A percentile compares a stretch with the other conserved stretches of the same genome.
phyloP scores from a whole-genome alignment of 2,113 vertebrate species.

The Lutjanus erythropterus region DNA sequence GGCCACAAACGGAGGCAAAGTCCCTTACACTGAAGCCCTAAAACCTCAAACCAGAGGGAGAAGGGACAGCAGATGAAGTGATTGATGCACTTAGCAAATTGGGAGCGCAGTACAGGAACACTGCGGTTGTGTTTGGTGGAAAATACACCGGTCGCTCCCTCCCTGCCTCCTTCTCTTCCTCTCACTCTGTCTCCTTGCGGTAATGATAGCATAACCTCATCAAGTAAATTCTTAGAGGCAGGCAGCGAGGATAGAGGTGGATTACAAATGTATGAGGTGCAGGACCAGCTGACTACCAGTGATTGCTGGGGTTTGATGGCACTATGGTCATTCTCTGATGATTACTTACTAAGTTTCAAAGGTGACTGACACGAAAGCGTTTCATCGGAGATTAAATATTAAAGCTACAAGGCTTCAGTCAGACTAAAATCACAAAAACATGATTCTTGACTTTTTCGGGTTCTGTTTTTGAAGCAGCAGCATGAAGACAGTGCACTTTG shows the following conservation, averaged over 20 bases:
- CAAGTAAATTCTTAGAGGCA: conserved; percentile 7
- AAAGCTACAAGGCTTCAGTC: conserved; percentile 10
- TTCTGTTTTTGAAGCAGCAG: neutral
- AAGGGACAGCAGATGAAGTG: conserved; percentile 42
- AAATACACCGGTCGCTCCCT: neutral
- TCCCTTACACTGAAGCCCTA: neutral
- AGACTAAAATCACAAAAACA: neutral
- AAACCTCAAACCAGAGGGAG: neutral
- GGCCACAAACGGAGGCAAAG: conserved; percentile 24
- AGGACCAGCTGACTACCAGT: neutral
- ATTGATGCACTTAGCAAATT: conserved; percentile 69
- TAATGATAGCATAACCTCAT: conserved; percentile 49
- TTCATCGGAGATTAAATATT: conserved; percentile 42
- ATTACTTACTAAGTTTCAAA: neutral
- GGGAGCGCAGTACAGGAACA: conserved; percentile 48
- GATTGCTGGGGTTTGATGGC: conserved; percentile 9
- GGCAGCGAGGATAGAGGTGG: conserved; percentile 3
- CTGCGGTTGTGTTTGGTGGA: neutral
- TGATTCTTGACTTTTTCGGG: neutral
- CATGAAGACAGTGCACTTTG: neutral
- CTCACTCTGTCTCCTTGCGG: neutral
- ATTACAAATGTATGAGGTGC: conserved; percentile 41
- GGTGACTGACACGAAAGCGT: conserved; percentile 12
- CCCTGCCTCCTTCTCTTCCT: neutral
- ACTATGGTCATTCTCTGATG: neutral